Evolutionary conservation across 2,888 invertebrate species (phyloP), one percentile per base, ranked within the genome.

Genomic region (Anagyrus pseudococci): DNA sequence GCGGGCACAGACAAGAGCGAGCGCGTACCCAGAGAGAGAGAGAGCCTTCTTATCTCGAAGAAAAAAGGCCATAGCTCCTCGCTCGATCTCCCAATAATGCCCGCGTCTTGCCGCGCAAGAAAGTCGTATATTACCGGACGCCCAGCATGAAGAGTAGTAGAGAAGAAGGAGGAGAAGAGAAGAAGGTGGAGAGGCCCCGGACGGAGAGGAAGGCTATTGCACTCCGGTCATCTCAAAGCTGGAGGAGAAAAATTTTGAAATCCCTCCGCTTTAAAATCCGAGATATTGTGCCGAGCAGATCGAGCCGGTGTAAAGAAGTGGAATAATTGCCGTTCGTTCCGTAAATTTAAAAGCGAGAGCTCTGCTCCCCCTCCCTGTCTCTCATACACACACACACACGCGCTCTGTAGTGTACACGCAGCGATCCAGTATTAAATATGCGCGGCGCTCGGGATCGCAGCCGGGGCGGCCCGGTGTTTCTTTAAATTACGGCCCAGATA

Each of bases 291-390:
- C 10, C 10, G 13, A 56, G 52, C 41, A 57, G 46, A 56, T 55
- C 50, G 26, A 8, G 40, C 26, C 37, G 49, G 37, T 41, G 46
- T 57, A 62, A 50, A 62, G 22, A 50, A 57, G 50, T 57, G 56
- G 56, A 40, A 62, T 57, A 50, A 58, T 58, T 57, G 53, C 55
- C 61, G 44, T 17, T 25, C 2, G 37, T 22, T 20, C 46, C 25
- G 47, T 29, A 41, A 60, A 60, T 60, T 60, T 52, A 59, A 58
- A 58, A 23, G 47, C 47, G 47, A 56, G 22, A 29, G 57, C 8
- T 25, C 25, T 25, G 20, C 53, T 17, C n/a, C 7, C 33, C 29
- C n/a, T 3, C 15, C 2, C 23, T 2, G 6, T 2, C 10, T 15
- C 23, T 23, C 22, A 47, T 23, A 47, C 13, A 17, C 23, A 17